These are phyloP conservation scores for Graptemys geographica DNA, from an alignment of 2,797 vertebrate species.

Conservation along the genomic window DNA sequence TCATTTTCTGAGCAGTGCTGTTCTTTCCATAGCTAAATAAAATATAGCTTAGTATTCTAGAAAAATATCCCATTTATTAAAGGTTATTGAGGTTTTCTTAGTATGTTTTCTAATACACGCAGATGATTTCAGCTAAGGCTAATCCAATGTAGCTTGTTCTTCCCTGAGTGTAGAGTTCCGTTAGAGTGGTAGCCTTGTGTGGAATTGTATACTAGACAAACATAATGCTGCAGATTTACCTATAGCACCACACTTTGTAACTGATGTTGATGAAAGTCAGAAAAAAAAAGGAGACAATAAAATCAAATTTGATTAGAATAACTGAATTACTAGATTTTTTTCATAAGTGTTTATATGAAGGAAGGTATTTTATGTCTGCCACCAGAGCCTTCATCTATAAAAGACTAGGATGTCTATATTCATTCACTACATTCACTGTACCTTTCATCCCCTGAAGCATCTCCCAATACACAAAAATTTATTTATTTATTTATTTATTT, in stretches of 20 bases:
- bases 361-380: conserved; percentile 19
- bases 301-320: conserved; percentile 9
- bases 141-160: neutral
- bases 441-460: neutral
- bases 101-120: neutral
- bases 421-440: conserved; percentile 33
- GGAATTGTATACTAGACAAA: neutral
- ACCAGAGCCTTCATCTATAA: conserved; percentile 26
- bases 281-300: neutral
- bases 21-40: neutral
- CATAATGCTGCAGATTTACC: neutral
- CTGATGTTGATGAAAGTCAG: neutral
- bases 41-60: neutral
- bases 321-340: neutral
- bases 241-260: neutral
- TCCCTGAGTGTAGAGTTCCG: neutral
- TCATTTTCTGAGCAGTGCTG: neutral
- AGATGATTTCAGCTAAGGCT: neutral
- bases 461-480: neutral
- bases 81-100: neutral
- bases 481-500: neutral
- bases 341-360: neutral
- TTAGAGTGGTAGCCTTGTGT: neutral
- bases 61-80: neutral
- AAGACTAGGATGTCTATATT: neutral